phyloP scores from a whole-genome alignment of 2,113 vertebrate genomes.

The Takifugu flavidus region DNA sequence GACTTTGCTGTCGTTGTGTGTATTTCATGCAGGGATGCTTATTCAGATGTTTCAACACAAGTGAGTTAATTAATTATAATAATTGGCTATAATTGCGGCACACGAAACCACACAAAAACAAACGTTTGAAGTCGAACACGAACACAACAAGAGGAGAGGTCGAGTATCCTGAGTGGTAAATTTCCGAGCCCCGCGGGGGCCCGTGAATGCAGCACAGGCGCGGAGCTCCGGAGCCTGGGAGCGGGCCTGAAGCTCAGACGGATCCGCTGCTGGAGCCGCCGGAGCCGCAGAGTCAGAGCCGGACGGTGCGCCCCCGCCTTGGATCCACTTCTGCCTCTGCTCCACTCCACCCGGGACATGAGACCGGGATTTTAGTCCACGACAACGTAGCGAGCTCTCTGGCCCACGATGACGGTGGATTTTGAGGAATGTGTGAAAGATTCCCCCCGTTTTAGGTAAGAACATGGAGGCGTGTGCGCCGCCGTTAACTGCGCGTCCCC shows the following conservation, averaged over 20 bases:
- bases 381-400: slow-evolving; percentile 11
- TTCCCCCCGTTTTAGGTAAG: slow-evolving; percentile 79
- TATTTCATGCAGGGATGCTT: too few relatives aligned
- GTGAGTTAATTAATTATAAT: too few relatives aligned
- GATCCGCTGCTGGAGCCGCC: slow-evolving; percentile 3
- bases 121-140: not conserved
- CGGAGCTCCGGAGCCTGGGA: slow-evolving; percentile 21
- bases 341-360: slow-evolving; percentile 58
- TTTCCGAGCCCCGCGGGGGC: not conserved
- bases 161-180: not conserved
- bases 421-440: slow-evolving; percentile 82
- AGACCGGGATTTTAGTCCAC: slow-evolving; percentile 51
- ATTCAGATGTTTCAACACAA: too few relatives aligned
- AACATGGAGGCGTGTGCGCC: not conserved
- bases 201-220: slow-evolving; percentile 9
- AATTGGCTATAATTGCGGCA: too few relatives aligned
- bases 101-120: too few relatives aligned
- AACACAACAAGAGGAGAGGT: too few relatives aligned
- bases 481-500: too few relatives aligned
- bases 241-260: slow-evolving; percentile 4
- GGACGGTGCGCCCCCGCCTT: not conserved
- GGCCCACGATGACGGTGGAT: slow-evolving; percentile 78
- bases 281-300: not conserved
- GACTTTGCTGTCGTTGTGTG: too few relatives aligned
- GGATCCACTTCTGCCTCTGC: slow-evolving; percentile 50